Evolutionary conservation across 2,797 vertebrate genomes (phyloP), one percentile per base, ranked within the genome.

Genomic region (Scyliorhinus canicula): DNA sequence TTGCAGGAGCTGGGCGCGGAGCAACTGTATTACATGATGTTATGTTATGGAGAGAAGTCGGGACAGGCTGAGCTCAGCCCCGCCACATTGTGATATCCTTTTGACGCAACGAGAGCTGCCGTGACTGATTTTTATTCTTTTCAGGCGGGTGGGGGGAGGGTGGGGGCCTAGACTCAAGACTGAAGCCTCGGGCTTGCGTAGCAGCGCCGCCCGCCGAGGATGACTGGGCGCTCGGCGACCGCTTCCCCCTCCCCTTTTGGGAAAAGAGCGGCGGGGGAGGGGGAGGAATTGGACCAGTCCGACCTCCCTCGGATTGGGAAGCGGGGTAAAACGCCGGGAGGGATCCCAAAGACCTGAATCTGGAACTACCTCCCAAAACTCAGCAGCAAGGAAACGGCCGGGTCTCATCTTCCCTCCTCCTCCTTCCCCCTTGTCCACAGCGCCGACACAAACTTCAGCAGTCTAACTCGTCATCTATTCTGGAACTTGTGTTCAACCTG

Each of bases 131-230:
- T 8, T 91, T 91, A 91, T 91, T 91, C 57, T 65, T 65, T 91
- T 9, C 57, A 63, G 44, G n/a, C n/a, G n/a, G 88, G 88, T 9
- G 57, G 14, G 57, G 57, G 57, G 57, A 60, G 11, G 57, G 57
- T 0, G 11, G 57, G 57, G 57, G 55, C 88, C 88, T 65, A 65
- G 19, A 44, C n/a, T 7, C 57, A 91, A 3, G n/a, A 44, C n/a
- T 63, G n/a, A 91, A 65, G 40, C 88, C 88, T 44, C 88, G 88
- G 88, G 88, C 88, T 91, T 91, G n/a, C 88, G 88, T 91, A 21
- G 19, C 21, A n/a, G 60, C 26, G 60, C 7, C 40, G 11, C 57
- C 88, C n/a, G 85, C 40, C 16, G 12, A n/a, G 65, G 21, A 57
- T 44, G 35, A 44, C 57, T 0, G n/a, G n/a, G 47, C 88, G 31